Evolutionary conservation across 2,113 vertebrate genomes (phyloP), one percentile per base, ranked within the genome.

Genomic region (Sinocyclocheilus anshuiensis): DNA sequence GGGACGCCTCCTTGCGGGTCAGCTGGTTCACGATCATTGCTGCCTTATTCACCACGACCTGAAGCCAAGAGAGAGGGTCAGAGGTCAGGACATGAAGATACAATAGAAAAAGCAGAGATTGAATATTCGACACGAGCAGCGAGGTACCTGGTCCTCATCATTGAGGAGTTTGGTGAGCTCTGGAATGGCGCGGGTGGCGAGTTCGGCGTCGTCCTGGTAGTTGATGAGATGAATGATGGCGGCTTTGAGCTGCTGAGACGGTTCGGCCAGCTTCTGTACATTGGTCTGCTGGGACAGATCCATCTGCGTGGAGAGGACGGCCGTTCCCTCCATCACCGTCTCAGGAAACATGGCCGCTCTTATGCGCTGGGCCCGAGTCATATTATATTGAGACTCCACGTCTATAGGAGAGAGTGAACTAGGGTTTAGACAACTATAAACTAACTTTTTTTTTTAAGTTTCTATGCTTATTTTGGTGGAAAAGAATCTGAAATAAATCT

Each of bases 21-120:
- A 99, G 95, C 93, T 99, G 98, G 95, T 99, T 98, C 80, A 98
- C 98, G 0, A 99, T 99, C 97, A 97, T 97, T 18, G 98, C 97
- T 0, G 98, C 97, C 91, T 99, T 99, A 93, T 95, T 96, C 89
- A 99, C 97, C 22, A 99, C 97, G 87, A 96, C 95, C 97, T 98
- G 87, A 72, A 0, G 6, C 8, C 59, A 20, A 8, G 61, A 1
- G 39, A 13, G 55, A 18, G 63, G 29, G 42, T 59, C 45, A 77
- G 20, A 86, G 42, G 78, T 85, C 45, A 22, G 77, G 33, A 80
- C 50, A 61, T 13, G 20, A 16, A 63, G 12, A 36, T 9, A 4
- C 33, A 5, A 26, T 8, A 26, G 20, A 48, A 6, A 76, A 16
- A 77, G 9, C 69, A 72, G 33, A 11, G 33, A 71, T 1, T 39